Evolutionary conservation across 2,888 invertebrate species (phyloP).

Genomic region (Cabera pusaria): DNA sequence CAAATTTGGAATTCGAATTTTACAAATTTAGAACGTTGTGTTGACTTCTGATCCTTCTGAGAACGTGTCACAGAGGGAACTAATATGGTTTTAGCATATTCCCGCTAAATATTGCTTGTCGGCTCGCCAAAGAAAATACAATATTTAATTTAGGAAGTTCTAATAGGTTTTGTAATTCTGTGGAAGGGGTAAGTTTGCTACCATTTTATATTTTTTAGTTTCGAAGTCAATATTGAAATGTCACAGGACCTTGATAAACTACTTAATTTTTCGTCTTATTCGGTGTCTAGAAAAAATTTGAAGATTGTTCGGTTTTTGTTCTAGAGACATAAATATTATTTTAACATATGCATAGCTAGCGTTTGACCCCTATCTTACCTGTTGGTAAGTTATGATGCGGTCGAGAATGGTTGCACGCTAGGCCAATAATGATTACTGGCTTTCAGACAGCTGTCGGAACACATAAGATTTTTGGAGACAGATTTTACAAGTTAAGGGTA

Average conservation of each 20-base stretch:
- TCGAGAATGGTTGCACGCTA: too few species aligned
- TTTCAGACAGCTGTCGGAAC: too few species aligned
- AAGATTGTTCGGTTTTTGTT: too few species aligned
- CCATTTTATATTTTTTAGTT: slow-evolving; percentile 27
- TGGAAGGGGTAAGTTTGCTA: slow-evolving; percentile 51
- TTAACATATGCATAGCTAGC: too few species aligned
- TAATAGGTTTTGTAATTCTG: slow-evolving; percentile 68
- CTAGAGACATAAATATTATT: too few species aligned
- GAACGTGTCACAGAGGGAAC: slow-evolving; percentile 49
- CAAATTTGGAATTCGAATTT: slow-evolving; percentile 49
- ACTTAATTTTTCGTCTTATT: too few species aligned
- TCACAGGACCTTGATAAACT: not conserved
- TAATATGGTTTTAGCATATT: slow-evolving; percentile 57
- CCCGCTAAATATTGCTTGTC: slow-evolving; percentile 52
- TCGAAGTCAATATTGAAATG: slow-evolving; percentile 19
- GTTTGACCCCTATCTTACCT: too few species aligned
- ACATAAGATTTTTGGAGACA: too few species aligned
- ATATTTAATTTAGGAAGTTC: slow-evolving; percentile 53
- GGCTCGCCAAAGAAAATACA: slow-evolving; percentile 48
- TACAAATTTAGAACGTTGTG: slow-evolving; percentile 49
- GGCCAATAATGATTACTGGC: too few species aligned
- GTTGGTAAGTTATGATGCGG: too few species aligned
- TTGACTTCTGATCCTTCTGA: slow-evolving; percentile 67
- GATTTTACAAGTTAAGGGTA: too few species aligned
- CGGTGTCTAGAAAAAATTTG: too few species aligned